Base-by-base conservation (phyloP, 2,113 vertebrate genomes). In the Phyllostomus discolor region DNA sequence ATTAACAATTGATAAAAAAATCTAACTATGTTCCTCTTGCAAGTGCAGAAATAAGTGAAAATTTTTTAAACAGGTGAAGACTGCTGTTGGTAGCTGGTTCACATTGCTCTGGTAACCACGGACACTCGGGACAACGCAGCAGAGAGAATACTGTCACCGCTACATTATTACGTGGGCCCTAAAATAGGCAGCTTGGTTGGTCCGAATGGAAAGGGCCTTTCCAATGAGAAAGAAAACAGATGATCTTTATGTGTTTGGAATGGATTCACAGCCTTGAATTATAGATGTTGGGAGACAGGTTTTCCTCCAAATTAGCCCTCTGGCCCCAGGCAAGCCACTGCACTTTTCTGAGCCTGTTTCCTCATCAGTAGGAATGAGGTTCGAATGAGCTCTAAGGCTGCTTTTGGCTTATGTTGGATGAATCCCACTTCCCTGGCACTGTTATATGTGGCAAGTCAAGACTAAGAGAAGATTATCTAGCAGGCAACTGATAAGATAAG, bases 1-100 rank as follows among this genome's bases (percentile, higher is more conserved):
- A 85, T 31, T 41, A 96, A 91, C 57, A 76, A 64, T 12, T 70
- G 66, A 75, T 90, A 43, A 88, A 95, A 95, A 93, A 50, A 48
- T 76, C 46, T 48, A 48, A 76, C 15, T 11, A 50, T 76, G 16
- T 20, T 46, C 48, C 50, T 80, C 79, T 91, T 48, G 0, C 7
- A 76, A 67, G 35, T 59, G 10, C 16, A 86, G 69, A 93, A 86
- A 91, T 26, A 67, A 46, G 33, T 50, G 5, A 84, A 76, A 88
- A 50, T 5, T 52, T 79, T 83, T n/a, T 62, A 79, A 91, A 72
- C 12, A 89, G 33, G 46, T 57, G 15, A 92, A 81, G 67, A 91
- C 64, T 91, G 62, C 62, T 76, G n/a, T 35, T 83, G 46, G 33
- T 43, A 81, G 59, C 43, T 16, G 81, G 69, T 46, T 82, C 64